Percentiles rank a stretch among this genome's conserved stretches.
phyloP scores from a whole-genome alignment of 2,113 vertebrate species.

The Pomatorhinus ruficollis region DNA sequence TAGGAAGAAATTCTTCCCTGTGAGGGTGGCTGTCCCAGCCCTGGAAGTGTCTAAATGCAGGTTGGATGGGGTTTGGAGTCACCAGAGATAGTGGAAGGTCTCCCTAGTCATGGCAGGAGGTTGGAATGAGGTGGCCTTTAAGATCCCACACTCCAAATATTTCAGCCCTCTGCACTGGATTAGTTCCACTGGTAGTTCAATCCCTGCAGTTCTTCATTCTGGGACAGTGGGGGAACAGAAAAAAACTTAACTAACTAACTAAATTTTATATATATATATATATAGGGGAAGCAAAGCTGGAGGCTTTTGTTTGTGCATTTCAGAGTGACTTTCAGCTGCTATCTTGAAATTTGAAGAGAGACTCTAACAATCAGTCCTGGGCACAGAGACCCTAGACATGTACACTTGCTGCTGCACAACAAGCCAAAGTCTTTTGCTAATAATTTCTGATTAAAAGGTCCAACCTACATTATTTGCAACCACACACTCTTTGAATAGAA shows the following conservation, averaged over 20 bases:
- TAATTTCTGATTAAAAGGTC: background rate
- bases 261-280: too few species aligned
- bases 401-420: background rate
- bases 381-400: background rate
- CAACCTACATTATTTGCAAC: background rate
- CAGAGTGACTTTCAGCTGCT: background rate
- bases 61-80: background rate
- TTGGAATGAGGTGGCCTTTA: background rate
- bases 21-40: background rate
- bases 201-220: background rate
- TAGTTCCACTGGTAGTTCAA: background rate
- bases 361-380: background rate
- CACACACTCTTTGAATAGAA: background rate
- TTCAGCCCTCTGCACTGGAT: background rate
- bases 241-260: too few species aligned
- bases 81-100: rapidly evolving
- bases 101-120: background rate
- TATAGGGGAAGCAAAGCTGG: background rate
- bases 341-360: background rate
- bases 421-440: background rate
- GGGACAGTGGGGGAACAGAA: background rate
- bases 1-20: background rate
- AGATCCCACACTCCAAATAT: background rate
- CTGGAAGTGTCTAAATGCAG: background rate
- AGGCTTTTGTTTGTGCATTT: background rate